Conservation (phyloP, 2,888 invertebrate genomes). For the Agrochola macilenta region DNA sequence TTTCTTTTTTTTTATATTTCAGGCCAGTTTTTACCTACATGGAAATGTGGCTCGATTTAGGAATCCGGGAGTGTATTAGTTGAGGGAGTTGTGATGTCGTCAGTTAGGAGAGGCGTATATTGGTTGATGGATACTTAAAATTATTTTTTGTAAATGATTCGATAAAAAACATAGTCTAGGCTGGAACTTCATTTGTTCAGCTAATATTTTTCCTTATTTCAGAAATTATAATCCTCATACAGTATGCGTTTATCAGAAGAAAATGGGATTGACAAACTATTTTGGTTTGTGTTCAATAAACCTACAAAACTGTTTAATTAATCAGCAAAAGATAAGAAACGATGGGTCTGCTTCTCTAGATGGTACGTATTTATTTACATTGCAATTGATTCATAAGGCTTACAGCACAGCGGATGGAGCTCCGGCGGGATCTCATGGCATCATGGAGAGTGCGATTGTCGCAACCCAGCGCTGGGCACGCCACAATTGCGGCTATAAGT, state of each 20-base stretch:
- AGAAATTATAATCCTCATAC: neutral
- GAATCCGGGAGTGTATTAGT: neutral
- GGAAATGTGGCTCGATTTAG: neutral
- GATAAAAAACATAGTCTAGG: neutral
- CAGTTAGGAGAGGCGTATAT: neutral
- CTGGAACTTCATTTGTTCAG: neutral
- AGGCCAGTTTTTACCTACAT: neutral
- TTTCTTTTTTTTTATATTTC: neutral
- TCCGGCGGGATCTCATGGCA: too few species aligned
- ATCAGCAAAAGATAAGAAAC: neutral
- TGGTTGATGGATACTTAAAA: neutral
- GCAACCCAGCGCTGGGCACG: too few species aligned
- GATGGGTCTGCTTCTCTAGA: neutral
- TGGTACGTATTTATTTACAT: constrained; percentile 29
- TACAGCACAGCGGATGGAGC: too few species aligned
- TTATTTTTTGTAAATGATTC: neutral
- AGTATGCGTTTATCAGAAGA: constrained; percentile 35
- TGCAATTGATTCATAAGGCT: neutral
- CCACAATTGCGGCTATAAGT: too few species aligned
- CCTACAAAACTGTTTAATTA: constrained; percentile 35
- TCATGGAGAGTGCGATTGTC: too few species aligned
- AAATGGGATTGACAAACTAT: constrained; percentile 35
- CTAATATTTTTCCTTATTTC: constrained; percentile 10
- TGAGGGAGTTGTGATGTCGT: neutral
- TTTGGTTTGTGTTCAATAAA: constrained; percentile 36